phyloP scores from a whole-genome alignment of 2,888 invertebrate genomes.

The Suillia variegata region DNA sequence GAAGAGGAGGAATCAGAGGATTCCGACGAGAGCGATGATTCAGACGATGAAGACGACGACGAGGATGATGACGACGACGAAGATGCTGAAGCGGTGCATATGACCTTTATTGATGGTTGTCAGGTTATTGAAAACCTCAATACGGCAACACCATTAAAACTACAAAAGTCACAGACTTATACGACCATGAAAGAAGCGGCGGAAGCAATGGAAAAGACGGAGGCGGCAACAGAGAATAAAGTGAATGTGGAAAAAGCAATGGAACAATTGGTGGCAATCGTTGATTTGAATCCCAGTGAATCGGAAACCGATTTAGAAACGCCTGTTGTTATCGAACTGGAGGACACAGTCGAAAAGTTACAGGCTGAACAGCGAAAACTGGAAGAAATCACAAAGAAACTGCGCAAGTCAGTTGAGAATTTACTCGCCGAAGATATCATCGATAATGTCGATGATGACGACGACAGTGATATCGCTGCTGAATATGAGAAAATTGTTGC shows the following conservation, averaged over 20 bases:
- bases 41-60: constrained; percentile 45
- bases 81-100: constrained; percentile 38
- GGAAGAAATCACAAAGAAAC: constrained; percentile 53
- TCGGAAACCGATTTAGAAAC: not conserved
- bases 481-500: not conserved
- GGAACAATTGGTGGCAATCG: not conserved
- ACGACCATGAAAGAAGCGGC: constrained; percentile 48
- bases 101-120: constrained; percentile 54
- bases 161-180: constrained; percentile 54
- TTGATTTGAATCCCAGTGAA: not conserved
- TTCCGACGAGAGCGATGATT: constrained; percentile 32
- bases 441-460: constrained; percentile 12
- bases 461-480: not conserved
- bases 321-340: not conserved
- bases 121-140: constrained; percentile 60
- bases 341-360: constrained; percentile 44
- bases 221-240: constrained; percentile 6
- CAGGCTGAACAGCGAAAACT: constrained; percentile 52
- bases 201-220: constrained; percentile 9
- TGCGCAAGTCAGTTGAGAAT: constrained; percentile 52
- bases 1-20: constrained; percentile 42
- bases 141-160: constrained; percentile 40
- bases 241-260: not conserved
- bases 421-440: constrained; percentile 42
- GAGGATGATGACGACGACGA: constrained; percentile 37